Base-by-base conservation (phyloP, 2,888 invertebrate genomes). In the Coenonympha glycerion region DNA sequence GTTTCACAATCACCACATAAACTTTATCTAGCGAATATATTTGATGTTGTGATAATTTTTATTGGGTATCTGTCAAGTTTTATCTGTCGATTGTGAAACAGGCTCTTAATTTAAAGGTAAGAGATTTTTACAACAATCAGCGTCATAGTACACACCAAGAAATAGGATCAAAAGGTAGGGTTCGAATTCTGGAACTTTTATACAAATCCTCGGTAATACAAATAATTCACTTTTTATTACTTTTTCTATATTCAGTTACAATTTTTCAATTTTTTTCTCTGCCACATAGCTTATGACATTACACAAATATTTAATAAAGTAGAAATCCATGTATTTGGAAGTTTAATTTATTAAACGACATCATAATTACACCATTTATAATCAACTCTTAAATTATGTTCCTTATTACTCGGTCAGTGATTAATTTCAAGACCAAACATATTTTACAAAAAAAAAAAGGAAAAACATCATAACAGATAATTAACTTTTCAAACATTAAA, bases 161-260 rank as follows among this genome's bases (percentile, higher is more conserved):
- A n/a, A n/a, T 16, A 22, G 28, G 28, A 41, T 18, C 11, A 1
- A 28, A 28, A 42, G 55, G 34, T 44, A 8, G 26, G 28, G 39
- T 33, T 31, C 16, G 47, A 48, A 56, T 28, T 42, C 44, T 53
- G 53, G 50, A 63, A 58, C 56, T 63, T n/a, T 60, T 49, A 79
- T 64, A 74, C 61, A 85, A 84, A 83, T 73, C 65, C 78, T 69
- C 65, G 66, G 63, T 81, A n/a, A n/a, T 85, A 85, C 78, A 85
- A 87, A 86, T 80, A 84, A 78, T 79, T 81, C 79, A 79, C 76
- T 81, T 85, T 86, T 86, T 84, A 81, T 85, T 86, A 67, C 72
- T 79, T 84, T 79, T 86, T 84, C 82, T 83, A 82, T 76, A 65
- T 76, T 78, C 73, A 71, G 77, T 85, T 84, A 86, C 85, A 86